These are phyloP conservation scores for Nicator chloris DNA, from an alignment of 2,113 vertebrate genomes.

Conservation along the genomic window DNA sequence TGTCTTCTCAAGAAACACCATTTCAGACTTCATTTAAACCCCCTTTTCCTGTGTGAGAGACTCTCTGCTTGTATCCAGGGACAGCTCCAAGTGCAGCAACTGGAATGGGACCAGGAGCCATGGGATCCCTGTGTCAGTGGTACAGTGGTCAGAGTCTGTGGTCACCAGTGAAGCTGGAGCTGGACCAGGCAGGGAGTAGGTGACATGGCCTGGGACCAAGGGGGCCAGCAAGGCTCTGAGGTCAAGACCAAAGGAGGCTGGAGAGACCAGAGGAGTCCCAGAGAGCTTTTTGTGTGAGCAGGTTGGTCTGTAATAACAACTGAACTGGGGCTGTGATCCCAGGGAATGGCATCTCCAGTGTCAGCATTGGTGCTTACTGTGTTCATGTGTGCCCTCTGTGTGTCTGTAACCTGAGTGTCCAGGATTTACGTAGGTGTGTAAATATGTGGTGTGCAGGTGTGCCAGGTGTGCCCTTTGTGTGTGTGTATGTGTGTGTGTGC, in stretches of 20 bases:
- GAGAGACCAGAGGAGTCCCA: not conserved
- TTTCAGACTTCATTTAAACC: not conserved
- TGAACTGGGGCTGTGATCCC: not conserved
- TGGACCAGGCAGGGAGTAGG: not conserved
- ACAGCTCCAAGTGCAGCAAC: too few species aligned
- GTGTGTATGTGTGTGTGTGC: not conserved
- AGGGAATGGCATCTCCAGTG: not conserved
- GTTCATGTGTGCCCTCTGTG: not conserved
- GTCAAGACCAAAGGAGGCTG: not conserved
- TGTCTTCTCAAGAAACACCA: not conserved
- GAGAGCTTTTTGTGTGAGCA: not conserved
- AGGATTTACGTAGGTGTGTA: not conserved
- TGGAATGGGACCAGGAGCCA: not conserved
- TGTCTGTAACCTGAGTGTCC: not conserved
- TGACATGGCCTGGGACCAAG: not conserved
- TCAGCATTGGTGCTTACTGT: not conserved
- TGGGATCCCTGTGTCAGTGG: fast-evolving
- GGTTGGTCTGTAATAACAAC: not conserved
- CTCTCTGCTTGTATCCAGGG: not conserved
- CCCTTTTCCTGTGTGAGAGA: not conserved
- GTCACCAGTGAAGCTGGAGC: not conserved
- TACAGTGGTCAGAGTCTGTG: not conserved
- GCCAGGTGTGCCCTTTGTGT: not conserved
- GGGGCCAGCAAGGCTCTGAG: not conserved
- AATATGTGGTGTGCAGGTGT: too few species aligned